Conservation (phyloP, 2,888 invertebrate species). For the Desoria tigrina region DNA sequence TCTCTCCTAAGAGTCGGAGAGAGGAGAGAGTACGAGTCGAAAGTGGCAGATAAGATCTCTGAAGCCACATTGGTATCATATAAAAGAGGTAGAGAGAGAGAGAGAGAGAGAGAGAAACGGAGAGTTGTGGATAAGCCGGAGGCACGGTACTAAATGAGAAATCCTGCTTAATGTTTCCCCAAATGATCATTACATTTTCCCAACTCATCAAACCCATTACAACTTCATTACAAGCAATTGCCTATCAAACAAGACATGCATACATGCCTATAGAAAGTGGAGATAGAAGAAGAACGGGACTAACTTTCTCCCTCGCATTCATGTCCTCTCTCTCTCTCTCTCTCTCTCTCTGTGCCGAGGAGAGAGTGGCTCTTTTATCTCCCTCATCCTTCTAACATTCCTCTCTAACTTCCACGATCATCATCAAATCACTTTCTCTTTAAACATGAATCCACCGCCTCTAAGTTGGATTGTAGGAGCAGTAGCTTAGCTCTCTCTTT, state of each 20-base stretch:
- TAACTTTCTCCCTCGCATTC: constrained; percentile 21
- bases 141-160: constrained; percentile 47
- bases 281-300: not conserved
- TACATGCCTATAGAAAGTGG: not conserved
- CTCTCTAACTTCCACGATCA: no score
- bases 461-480: no score
- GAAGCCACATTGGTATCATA: constrained; percentile 45
- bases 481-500: no score
- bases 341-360: not conserved
- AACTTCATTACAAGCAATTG: constrained; percentile 52
- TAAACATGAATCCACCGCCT: constrained; percentile 30
- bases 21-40: constrained; percentile 16
- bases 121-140: constrained; percentile 39
- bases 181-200: constrained; percentile 41
- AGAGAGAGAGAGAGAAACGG: no score
- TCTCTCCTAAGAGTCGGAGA: not conserved
- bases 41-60: constrained; percentile 25
- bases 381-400: constrained; percentile 17
- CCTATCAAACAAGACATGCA: constrained; percentile 43
- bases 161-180: constrained; percentile 51
- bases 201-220: constrained; percentile 50
- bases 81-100: constrained; percentile 45
- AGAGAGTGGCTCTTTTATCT: constrained; percentile 26
- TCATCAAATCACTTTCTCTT: constrained; percentile 47
- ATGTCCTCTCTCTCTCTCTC: constrained; percentile 28